Base-by-base conservation (phyloP, 2,888 invertebrate species). In the Tetragnatha montana region DNA sequence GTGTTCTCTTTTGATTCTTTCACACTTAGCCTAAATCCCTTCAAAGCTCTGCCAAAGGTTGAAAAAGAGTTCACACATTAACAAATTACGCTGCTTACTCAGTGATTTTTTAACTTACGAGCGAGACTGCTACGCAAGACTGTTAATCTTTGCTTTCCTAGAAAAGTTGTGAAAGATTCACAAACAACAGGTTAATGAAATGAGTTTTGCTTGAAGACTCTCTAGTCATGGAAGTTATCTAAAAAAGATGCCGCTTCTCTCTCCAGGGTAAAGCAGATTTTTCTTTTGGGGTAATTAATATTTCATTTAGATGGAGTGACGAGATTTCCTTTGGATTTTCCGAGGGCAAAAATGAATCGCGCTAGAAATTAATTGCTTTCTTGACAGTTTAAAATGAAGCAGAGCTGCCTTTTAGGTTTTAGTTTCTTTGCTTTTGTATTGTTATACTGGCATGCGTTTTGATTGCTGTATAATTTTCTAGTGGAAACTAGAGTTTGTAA, bases 61-160 rank as follows among this genome's bases (percentile, higher is more conserved):
- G 8, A 75, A 75, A 75, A 35, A 47, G 8, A 3, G n/a, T 14
- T 21, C 78, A 35, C 35, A 21, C 14, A 60, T 78, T 78, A 68
- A 78, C 60, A 78, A 78, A 22, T 78, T 78, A 47, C 47, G 21
- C 8, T 21, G 78, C 21, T 60, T 78, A 60, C 78, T 35, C 0
- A 71, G 71, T 22, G 60, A 78, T 60, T 78, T 78, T 78, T 78
- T 60, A 35, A 51, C 22, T 12, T 12, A n/a, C n/a, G 21, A 49
- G 19, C 50, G 10, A 49, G 19, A 19, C 2, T 49, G 12, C n/a
- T 76, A 14, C n/a, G 50, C 19, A 60, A 60, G 35, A 60, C 50
- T 10, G n/a, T 76, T 50, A 19, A 12, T n/a, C 51, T 51, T 50
- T 12, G 21, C 50, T 50, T 76, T 50, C 50, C 22, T 21, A 14